These are phyloP conservation scores for Sciurus carolinensis DNA, from an alignment of 2,797 vertebrate genomes.

Conservation along the genomic window DNA sequence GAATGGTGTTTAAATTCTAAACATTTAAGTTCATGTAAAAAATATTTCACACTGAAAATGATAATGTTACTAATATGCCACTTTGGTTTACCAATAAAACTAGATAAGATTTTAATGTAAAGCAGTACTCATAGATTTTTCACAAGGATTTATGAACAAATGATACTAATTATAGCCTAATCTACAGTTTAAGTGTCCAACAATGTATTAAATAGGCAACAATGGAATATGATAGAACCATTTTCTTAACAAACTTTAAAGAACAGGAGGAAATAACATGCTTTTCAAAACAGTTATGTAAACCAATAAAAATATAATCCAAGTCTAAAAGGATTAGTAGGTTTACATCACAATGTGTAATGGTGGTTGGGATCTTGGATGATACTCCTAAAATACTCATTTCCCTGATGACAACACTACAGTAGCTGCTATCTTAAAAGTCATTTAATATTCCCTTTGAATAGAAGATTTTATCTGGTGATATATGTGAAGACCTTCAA, in stretches of 20 bases:
- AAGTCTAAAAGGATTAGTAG: background rate
- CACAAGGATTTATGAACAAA: conserved; percentile 54
- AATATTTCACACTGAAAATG: conserved; percentile 18
- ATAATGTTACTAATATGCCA: background rate
- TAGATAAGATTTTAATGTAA: conserved; percentile 51
- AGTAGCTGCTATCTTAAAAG: conserved; percentile 7
- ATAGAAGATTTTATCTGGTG: conserved; percentile 40
- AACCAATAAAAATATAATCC: background rate
- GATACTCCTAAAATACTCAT: conserved; percentile 30
- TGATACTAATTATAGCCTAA: conserved; percentile 19
- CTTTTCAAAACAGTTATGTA: background rate
- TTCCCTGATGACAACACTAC: background rate
- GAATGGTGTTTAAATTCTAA: background rate
- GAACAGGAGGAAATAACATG: conserved; percentile 28
- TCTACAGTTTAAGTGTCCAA: background rate
- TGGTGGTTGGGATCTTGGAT: background rate
- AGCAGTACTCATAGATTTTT: background rate
- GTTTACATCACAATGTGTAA: conserved; percentile 55
- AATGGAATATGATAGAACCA: background rate
- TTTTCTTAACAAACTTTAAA: conserved; percentile 13
- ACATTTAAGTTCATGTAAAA: no score
- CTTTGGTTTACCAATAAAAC: background rate
- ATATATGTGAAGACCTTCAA: background rate
- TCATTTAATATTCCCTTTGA: background rate
- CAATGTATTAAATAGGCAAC: background rate